Conservation (phyloP, 2,797 vertebrate genomes). For the Poeciliopsis gracilis region DNA sequence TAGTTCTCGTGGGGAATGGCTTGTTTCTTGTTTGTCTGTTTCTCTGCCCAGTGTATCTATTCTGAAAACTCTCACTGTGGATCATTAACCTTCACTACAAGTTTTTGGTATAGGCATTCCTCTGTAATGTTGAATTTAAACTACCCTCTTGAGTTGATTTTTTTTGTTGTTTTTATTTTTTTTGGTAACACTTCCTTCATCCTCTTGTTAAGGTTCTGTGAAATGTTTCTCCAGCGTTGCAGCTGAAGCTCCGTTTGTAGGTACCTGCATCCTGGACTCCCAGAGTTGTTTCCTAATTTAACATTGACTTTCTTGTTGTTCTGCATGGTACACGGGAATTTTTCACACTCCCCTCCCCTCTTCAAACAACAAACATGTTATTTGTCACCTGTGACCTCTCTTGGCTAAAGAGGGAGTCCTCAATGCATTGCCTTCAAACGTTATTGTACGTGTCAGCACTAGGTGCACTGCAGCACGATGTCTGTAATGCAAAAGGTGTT, state of each 20-base stretch:
- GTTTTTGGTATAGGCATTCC: constrained; percentile 83
- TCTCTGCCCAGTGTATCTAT: constrained; percentile 76
- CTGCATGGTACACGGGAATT: constrained; percentile 70
- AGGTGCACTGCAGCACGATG: constrained; percentile 85
- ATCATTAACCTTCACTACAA: constrained; percentile 73
- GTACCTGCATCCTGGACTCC: constrained; percentile 79
- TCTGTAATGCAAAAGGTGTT: constrained; percentile 85
- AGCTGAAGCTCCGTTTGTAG: constrained; percentile 80
- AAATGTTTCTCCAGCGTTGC: constrained; percentile 71
- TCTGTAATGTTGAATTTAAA: constrained; percentile 72
- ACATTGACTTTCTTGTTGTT: constrained; percentile 63
- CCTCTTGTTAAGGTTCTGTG: constrained; percentile 75
- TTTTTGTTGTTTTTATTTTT: constrained; percentile 47
- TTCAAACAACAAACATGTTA: constrained; percentile 49
- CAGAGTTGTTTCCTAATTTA: constrained; percentile 62
- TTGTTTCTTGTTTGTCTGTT: constrained; percentile 44
- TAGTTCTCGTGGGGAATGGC: constrained; percentile 10
- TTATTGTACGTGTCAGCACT: constrained; percentile 78
- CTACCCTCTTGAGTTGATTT: constrained; percentile 59
- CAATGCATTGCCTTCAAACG: constrained; percentile 80
- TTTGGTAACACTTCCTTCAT: constrained; percentile 65
- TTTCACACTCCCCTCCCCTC: constrained; percentile 33
- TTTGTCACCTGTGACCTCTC: constrained; percentile 71
- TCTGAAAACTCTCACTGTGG: constrained; percentile 69
- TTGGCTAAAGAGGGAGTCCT: constrained; percentile 72